Percentiles rank a stretch among this genome's conserved stretches.
phyloP scores from a whole-genome alignment of 2,113 vertebrate species.

The Buteo buteo region DNA sequence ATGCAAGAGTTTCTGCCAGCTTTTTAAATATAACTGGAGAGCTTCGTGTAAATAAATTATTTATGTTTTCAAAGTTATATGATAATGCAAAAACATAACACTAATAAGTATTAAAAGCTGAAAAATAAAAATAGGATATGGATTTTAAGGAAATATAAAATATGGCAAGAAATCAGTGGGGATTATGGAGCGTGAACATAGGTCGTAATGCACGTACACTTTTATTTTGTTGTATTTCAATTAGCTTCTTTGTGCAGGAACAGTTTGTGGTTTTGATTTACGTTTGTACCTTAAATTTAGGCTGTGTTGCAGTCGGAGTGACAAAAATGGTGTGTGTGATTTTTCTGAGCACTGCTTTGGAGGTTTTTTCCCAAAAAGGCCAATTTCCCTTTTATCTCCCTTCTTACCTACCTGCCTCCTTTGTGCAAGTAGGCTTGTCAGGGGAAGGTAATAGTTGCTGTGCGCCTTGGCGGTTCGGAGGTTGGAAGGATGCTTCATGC shows the following conservation, averaged over 20 bases:
- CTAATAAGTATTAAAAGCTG: background rate
- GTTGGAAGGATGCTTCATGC: conserved; percentile 48
- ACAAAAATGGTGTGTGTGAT: background rate
- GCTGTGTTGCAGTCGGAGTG: background rate
- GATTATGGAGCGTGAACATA: background rate
- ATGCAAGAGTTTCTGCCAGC: background rate
- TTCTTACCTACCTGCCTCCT: background rate
- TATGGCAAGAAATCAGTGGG: background rate
- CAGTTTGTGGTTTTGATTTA: background rate
- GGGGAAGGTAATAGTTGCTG: background rate
- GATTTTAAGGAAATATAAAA: background rate
- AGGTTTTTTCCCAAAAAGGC: background rate
- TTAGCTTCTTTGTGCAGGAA: background rate
- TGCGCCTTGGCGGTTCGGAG: background rate
- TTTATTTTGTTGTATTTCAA: background rate
- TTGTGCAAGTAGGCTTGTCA: background rate
- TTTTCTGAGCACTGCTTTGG: conserved; percentile 7
- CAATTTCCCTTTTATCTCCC: background rate
- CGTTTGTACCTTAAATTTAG: background rate
- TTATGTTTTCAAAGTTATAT: background rate
- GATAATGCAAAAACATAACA: background rate
- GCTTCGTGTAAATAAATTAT: background rate
- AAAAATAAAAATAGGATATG: background rate
- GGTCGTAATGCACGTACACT: background rate
- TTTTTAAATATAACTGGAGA: background rate